Base-by-base conservation (phyloP, 2,797 vertebrate species). In the Varecia variegata region DNA sequence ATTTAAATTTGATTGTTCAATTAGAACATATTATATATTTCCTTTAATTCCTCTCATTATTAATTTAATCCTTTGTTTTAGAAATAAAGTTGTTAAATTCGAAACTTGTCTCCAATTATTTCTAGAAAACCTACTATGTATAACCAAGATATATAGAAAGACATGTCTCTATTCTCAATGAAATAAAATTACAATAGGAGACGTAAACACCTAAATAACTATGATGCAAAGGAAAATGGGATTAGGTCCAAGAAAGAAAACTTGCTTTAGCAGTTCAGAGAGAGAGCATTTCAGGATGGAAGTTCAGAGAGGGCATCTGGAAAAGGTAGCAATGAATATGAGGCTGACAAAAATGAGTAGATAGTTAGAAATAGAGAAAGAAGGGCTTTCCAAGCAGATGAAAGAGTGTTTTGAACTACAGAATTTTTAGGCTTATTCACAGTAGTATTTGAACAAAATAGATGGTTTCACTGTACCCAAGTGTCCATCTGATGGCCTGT, bases 261-360 rank as follows among this genome's bases (percentile, higher is more conserved):
- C 32, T 13, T 45, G 15, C 13, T 85, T 89, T 54, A 71, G 50
- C 8, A 83, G 9, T 74, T 93, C 54, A 96, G 62, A 92, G 5
- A 93, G 40, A 93, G 40, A 93, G 7, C 11, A 94, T 88, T 93
- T 96, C 30, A 81, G 52, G 52, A 95, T 70, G n/a, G 27, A 93
- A 77, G 32, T 84, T 50, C 62, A 74, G 27, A 58, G 76, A 90
- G 4, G 9, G 21, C 76, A 65, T 95, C 43, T 80, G 52, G 20
- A 90, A 94, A 92, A 84, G 27, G 38, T 7, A 43, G 38, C n/a
- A 80, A 74, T 70, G 70, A 10, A 50, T 54, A 62, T 25, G 32
- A 70, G 5, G 70, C 45, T 80, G n/a, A 54, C 82, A 88, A 90
- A 54, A 58, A 94, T 38, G 18, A 15, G 73, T 8, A 82, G 27